These are phyloP conservation scores for Dicrostonyx torquatus DNA, from an alignment of 2,797 vertebrate genomes.

Conservation along the genomic window DNA sequence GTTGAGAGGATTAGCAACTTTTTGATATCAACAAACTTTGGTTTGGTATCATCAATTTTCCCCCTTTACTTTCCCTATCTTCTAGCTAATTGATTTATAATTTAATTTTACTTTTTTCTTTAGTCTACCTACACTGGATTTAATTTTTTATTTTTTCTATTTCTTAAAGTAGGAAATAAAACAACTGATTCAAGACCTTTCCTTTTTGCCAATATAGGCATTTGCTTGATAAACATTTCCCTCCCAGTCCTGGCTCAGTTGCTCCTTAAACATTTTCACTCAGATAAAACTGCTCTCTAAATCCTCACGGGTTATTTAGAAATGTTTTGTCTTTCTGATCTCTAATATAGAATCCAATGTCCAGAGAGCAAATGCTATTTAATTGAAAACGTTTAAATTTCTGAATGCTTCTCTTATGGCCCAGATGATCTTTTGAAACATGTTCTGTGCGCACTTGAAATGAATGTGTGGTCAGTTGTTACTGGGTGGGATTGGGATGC, in stretches of 20 bases:
- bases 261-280: neutral
- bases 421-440: neutral
- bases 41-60: neutral
- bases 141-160: neutral
- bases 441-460: neutral
- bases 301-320: neutral
- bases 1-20: neutral
- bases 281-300: neutral
- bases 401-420: neutral
- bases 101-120: neutral
- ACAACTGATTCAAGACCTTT: neutral
- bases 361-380: neutral
- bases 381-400: neutral
- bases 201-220: neutral
- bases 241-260: neutral
- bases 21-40: neutral
- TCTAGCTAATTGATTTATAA: neutral
- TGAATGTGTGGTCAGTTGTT: neutral
- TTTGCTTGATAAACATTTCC: neutral
- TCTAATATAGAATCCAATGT: neutral
- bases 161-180: neutral
- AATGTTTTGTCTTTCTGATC: neutral
- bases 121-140: neutral
- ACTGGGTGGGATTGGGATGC: neutral
- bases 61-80: neutral